A percentile compares a stretch with the other conserved stretches of the same genome.
These are phyloP conservation scores for Poecilia velifera DNA, from an alignment of 2,797 vertebrate species.

Conservation along the genomic window DNA sequence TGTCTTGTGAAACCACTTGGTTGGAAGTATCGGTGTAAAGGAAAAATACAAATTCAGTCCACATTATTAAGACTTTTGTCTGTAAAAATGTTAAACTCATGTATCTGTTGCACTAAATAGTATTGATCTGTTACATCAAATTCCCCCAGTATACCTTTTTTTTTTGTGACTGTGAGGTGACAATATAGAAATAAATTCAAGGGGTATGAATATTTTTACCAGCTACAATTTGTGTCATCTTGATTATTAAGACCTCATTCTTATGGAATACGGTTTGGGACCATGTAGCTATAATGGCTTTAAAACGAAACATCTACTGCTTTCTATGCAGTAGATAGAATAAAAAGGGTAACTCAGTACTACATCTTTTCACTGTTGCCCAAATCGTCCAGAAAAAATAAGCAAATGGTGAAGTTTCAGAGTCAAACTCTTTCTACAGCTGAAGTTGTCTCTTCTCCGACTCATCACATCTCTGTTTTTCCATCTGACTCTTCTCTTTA, in stretches of 20 bases:
- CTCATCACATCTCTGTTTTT: conserved; percentile 50
- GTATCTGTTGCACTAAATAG: background rate
- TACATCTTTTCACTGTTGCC: background rate
- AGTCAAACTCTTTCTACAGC: conserved; percentile 20
- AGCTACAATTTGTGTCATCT: background rate
- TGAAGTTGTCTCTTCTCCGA: conserved; percentile 19
- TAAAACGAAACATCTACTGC: background rate
- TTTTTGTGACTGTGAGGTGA: background rate
- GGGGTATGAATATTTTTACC: background rate
- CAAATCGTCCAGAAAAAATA: background rate
- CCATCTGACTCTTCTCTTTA: conserved; percentile 69
- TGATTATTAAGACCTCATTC: background rate
- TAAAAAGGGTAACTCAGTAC: background rate
- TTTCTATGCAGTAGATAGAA: background rate
- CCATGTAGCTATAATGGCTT: background rate
- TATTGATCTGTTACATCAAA: background rate
- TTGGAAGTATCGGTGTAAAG: background rate
- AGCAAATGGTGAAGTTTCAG: conserved; percentile 24
- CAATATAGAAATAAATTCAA: background rate
- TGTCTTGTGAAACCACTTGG: background rate
- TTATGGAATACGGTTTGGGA: background rate
- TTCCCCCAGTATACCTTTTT: background rate
- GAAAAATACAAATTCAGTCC: background rate
- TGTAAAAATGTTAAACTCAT: background rate
- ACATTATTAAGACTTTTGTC: background rate